Evolutionary conservation across 2,797 vertebrate genomes (phyloP), one percentile per base, ranked within the genome.

Genomic region (Melanotaenia pygmaea): DNA sequence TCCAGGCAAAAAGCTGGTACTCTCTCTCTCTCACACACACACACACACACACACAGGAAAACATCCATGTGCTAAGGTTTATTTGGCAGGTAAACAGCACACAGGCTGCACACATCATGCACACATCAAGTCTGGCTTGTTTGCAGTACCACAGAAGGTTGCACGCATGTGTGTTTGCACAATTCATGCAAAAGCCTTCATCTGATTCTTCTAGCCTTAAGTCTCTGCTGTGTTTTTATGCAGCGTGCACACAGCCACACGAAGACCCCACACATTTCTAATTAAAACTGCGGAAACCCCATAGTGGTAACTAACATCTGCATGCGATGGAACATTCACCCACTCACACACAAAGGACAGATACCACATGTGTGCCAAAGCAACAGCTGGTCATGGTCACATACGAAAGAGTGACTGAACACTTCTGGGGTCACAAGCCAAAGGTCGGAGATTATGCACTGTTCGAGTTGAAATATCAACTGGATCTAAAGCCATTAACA

Each of bases 331-430:
- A 38, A 9, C 26, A 35, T 26, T 3, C 50, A 30, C 20, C 65
- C 59, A 35, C 30, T 3, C 58, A 26, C 24, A 68, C 50, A 45
- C 37, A 53, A 3, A 18, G 12, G n/a, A 24, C 40, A 18, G 60
- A 72, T 14, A 54, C 22, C 45, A 62, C 35, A 40, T 28, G 28
- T 16, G 2, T 32, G 20, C 63, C 24, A 30, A 65, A 72, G 60
- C 63, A 66, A 78, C 79, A 81, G 74, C 74, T 79, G 79, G 26
- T 75, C 74, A 28, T 59, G 32, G 74, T 77, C 63, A 64, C 62
- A 70, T 35, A 26, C 0, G 32, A 6, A 34, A 6, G 2, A 12
- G 56, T 86, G 24, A 40, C 59, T 35, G 51, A 35, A 63, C 69
- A 82, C 56, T 76, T 35, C 5, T 16, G 45, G 12, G 20, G 69